These are phyloP conservation scores for Myotis daubentonii DNA, from an alignment of 2,797 vertebrate genomes.

Conservation along the genomic window DNA sequence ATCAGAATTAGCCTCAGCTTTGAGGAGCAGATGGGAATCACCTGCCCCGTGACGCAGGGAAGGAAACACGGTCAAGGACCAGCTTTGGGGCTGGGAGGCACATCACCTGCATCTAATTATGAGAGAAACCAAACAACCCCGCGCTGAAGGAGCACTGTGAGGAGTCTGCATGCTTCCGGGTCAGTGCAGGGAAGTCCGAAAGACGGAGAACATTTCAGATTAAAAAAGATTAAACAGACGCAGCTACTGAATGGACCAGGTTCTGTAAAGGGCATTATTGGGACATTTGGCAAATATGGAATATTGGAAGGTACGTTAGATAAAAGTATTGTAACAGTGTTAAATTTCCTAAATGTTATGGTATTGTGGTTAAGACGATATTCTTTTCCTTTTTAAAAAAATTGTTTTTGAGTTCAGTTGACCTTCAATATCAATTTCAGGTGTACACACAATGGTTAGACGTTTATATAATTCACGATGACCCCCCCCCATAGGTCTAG, in stretches of 20 bases:
- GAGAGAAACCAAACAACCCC: neutral
- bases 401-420: neutral
- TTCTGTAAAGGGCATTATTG: fast-evolving
- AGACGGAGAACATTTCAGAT: neutral
- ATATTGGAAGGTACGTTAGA: neutral
- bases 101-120: neutral
- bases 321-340: neutral
- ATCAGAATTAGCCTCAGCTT: neutral
- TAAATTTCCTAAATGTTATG: neutral
- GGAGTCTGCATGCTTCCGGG: too few relatives aligned
- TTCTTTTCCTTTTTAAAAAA: neutral
- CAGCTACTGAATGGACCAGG: too few relatives aligned
- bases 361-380: neutral
- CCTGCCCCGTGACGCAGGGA: neutral
- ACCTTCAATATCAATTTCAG: neutral
- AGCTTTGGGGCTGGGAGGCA: fast-evolving
- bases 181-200: neutral
- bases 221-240: neutral
- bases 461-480: neutral
- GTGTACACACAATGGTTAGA: neutral
- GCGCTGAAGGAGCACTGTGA: fast-evolving
- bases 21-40: fast-evolving
- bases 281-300: neutral
- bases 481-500: neutral
- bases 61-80: fast-evolving